A percentile compares a stretch with the other conserved stretches of the same genome.
Evolutionary conservation across 2,888 invertebrate species (phyloP).

Genomic region (Eledone cirrhosa): DNA sequence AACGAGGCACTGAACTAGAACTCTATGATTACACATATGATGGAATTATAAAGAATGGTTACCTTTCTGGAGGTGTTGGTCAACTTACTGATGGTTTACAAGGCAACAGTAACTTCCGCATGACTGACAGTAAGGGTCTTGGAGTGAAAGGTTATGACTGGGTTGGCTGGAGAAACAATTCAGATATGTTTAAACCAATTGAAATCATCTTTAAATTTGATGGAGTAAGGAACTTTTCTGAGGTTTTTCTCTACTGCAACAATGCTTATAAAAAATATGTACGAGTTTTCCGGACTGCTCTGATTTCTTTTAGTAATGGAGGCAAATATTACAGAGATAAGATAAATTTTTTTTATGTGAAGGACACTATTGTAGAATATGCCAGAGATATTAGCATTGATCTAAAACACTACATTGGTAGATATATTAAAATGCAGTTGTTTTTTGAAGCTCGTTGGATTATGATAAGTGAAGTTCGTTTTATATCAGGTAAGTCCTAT

Average conservation of each 20-base stretch:
- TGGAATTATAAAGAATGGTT: constrained; percentile 73
- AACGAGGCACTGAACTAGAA: constrained; percentile 81
- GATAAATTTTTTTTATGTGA: constrained; percentile 73
- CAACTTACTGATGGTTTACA: constrained; percentile 83
- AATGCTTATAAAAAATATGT: constrained; percentile 87
- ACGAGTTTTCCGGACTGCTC: constrained; percentile 83
- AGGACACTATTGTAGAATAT: constrained; percentile 81
- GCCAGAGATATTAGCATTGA: constrained; percentile 84
- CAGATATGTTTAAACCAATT: constrained; percentile 77
- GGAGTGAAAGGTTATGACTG: constrained; percentile 79
- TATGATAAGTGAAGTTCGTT: constrained; percentile 87
- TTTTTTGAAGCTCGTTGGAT: constrained; percentile 86
- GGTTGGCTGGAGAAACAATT: constrained; percentile 82
- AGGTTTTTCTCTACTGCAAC: constrained; percentile 83
- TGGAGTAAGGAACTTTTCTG: constrained; percentile 84
- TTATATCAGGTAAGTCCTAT: constrained; percentile 78
- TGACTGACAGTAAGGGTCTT: constrained; percentile 72
- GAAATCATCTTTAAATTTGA: constrained; percentile 88
- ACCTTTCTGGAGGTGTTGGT: constrained; percentile 80
- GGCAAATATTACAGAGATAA: constrained; percentile 82
- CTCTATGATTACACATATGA: constrained; percentile 87
- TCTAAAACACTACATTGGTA: constrained; percentile 82
- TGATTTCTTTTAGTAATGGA: constrained; percentile 79
- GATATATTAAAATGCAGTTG: constrained; percentile 79
- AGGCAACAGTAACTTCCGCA: constrained; percentile 80